These are phyloP conservation scores for Tyrannus savana DNA, from an alignment of 2,113 vertebrate genomes.

Conservation along the genomic window DNA sequence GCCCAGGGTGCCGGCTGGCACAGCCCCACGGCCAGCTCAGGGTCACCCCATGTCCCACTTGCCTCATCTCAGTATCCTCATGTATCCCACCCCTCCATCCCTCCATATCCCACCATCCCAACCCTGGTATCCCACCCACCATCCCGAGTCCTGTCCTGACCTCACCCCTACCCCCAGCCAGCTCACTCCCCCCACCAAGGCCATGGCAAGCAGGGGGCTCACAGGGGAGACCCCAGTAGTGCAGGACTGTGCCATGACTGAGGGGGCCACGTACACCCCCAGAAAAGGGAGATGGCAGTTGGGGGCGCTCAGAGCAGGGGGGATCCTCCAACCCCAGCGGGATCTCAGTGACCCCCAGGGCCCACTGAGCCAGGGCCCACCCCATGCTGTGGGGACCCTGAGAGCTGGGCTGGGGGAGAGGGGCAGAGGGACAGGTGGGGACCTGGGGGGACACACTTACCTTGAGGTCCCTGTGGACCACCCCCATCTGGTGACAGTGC, in stretches of 20 bases:
- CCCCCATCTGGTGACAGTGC: slow-evolving; percentile 92
- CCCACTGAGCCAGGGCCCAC: rapidly evolving
- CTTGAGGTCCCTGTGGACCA: slow-evolving; percentile 98
- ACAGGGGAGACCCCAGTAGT: background rate
- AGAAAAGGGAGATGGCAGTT: background rate
- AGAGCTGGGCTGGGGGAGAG: background rate
- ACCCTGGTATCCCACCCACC: background rate
- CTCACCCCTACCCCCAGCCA: too few relatives aligned
- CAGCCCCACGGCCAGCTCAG: background rate
- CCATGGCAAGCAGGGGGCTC: rapidly evolving
- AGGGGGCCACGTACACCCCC: background rate
- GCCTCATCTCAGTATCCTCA: background rate
- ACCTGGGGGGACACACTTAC: slow-evolving; percentile 64
- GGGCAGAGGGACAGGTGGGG: background rate
- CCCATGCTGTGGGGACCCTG: background rate
- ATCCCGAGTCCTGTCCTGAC: background rate
- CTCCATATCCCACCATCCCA: background rate
- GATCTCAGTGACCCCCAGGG: background rate
- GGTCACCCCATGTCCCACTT: background rate
- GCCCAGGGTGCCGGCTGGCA: background rate
- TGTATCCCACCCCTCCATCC: background rate
- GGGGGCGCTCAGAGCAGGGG: background rate
- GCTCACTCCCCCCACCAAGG: background rate
- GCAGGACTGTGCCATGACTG: rapidly evolving
- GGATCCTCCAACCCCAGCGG: background rate